Conservation (phyloP, 2,888 invertebrate species). For the Calliphora vomitoria region DNA sequence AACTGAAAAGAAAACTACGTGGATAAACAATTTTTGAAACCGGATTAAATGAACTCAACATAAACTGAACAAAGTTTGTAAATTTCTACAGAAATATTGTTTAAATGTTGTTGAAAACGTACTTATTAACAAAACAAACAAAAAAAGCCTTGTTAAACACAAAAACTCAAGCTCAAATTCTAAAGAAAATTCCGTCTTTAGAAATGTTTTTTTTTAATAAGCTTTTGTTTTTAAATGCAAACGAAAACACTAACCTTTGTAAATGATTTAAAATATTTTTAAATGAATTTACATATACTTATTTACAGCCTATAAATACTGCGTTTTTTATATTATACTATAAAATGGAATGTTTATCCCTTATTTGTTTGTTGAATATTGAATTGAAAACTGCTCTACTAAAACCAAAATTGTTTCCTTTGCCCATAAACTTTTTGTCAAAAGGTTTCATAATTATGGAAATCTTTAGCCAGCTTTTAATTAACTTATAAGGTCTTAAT, state of each 20-base stretch:
- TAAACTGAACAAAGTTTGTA: slow-evolving; percentile 66
- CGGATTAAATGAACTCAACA: slow-evolving; percentile 46
- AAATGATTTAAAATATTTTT: slow-evolving; percentile 20
- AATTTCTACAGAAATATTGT: slow-evolving; percentile 15
- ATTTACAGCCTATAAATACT: slow-evolving; percentile 40
- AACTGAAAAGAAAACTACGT: slow-evolving; percentile 51
- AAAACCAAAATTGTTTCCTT: slow-evolving; percentile 40
- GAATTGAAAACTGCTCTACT: slow-evolving; percentile 55
- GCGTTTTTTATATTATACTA: slow-evolving; percentile 12
- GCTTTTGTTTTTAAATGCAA: not conserved
- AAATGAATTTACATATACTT: slow-evolving; percentile 24
- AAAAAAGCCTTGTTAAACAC: slow-evolving; percentile 15
- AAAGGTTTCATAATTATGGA: slow-evolving; percentile 7
- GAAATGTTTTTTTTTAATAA: slow-evolving; percentile 1
- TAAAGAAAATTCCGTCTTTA: not conserved
- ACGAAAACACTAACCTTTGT: slow-evolving; percentile 6
- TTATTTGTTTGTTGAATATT: slow-evolving; percentile 26
- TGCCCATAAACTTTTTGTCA: not conserved
- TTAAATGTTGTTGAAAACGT: slow-evolving; percentile 59
- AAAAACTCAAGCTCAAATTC: not conserved
- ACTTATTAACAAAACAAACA: no score
- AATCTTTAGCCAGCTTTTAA: not conserved
- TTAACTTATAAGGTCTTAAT: not conserved
- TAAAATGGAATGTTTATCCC: slow-evolving; percentile 38
- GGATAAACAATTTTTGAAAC: slow-evolving; percentile 46